Conservation (phyloP, 2,113 vertebrate genomes). For the Mormoops blainvillei region DNA sequence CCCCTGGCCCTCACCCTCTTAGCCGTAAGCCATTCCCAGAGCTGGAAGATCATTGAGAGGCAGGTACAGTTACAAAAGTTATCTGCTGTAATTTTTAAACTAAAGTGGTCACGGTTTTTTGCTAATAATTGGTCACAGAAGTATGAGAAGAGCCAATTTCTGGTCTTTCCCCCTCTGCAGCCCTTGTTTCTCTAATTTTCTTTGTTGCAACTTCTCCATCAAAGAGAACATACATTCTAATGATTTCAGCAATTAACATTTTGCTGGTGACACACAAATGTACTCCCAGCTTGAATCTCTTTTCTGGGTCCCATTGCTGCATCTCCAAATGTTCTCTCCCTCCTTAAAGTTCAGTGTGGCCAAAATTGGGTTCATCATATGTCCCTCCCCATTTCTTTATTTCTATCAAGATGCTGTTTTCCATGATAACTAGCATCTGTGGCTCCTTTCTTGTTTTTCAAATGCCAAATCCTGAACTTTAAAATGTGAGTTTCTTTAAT, state of each 20-base stretch:
- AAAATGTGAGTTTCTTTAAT: slow-evolving; percentile 42
- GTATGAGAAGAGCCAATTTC: not conserved
- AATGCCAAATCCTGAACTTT: slow-evolving; percentile 27
- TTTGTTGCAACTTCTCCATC: not conserved
- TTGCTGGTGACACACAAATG: slow-evolving; percentile 51
- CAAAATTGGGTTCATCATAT: slow-evolving; percentile 64
- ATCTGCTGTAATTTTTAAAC: not conserved
- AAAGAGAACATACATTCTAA: slow-evolving; percentile 39
- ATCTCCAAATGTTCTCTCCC: slow-evolving; percentile 66
- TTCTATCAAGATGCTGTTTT: slow-evolving; percentile 63
- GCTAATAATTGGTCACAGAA: not conserved
- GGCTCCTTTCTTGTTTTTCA: slow-evolving; percentile 37
- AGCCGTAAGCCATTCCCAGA: not conserved
- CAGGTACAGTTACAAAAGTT: not conserved
- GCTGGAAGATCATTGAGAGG: not conserved
- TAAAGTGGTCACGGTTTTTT: not conserved
- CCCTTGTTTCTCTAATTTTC: slow-evolving; percentile 24
- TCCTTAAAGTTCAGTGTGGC: slow-evolving; percentile 59
- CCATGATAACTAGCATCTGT: slow-evolving; percentile 40
- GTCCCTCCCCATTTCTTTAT: slow-evolving; percentile 51
- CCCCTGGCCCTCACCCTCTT: not conserved
- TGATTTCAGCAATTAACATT: slow-evolving; percentile 58
- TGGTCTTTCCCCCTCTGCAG: not conserved
- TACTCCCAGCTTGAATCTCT: slow-evolving; percentile 61
- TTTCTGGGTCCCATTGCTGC: slow-evolving; percentile 34